phyloP scores from a whole-genome alignment of 2,797 vertebrate species.

The Hydrophis major region DNA sequence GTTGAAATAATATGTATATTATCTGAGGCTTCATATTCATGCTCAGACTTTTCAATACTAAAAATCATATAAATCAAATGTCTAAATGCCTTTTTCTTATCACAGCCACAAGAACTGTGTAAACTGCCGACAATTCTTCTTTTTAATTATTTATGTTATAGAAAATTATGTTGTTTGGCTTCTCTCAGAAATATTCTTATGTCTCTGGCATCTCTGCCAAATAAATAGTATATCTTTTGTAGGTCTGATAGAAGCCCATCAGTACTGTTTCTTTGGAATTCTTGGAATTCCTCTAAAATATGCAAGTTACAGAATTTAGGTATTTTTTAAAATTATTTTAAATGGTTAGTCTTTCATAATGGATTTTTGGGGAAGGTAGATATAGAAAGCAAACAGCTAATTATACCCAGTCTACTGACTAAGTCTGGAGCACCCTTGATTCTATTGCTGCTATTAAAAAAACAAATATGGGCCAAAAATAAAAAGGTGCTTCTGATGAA shows the following conservation, averaged over 20 bases:
- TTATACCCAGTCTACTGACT: not conserved
- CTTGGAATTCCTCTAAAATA: not conserved
- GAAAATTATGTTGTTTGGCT: not conserved
- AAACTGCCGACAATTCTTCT: not conserved
- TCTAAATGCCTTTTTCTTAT: not conserved
- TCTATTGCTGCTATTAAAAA: not conserved
- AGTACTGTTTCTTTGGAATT: not conserved
- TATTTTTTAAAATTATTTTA: not conserved
- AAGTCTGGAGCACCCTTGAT: not conserved
- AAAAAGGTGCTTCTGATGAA: not conserved
- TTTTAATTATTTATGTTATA: not conserved
- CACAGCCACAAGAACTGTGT: not conserved
- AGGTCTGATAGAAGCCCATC: not conserved
- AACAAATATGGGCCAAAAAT: not conserved
- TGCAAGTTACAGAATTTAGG: not conserved
- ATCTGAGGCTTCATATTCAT: not conserved
- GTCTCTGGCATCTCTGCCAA: not conserved
- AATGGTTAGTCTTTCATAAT: not conserved
- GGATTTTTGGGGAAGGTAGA: not conserved
- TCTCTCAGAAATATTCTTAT: not conserved
- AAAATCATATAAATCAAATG: not conserved
- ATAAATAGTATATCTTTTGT: not conserved
- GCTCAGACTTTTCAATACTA: not conserved
- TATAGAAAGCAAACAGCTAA: not conserved
- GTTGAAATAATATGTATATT: not conserved